Percentiles rank a stretch among this genome's conserved stretches.
Evolutionary conservation across 1,140 invertebrate species (phyloP).

Genomic region (Rhynchophorus ferrugineus): DNA sequence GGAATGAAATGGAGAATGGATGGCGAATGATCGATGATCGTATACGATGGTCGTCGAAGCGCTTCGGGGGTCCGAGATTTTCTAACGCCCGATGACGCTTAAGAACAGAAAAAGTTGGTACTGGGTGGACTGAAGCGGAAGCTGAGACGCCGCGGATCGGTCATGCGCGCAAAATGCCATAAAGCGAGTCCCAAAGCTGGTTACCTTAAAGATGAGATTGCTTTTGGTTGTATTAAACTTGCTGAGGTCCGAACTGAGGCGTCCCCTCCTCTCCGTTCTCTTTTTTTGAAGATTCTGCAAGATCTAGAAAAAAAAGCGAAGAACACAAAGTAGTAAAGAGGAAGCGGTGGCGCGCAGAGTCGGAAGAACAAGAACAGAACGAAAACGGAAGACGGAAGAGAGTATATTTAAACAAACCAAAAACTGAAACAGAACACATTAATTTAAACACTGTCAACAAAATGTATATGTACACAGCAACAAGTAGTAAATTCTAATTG

Average conservation of each 20-base stretch:
- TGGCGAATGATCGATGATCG: no score
- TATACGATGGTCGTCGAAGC: no score
- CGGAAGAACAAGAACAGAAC: conserved; percentile 16
- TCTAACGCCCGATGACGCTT: no score
- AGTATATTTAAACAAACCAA: not conserved
- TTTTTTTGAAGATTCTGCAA: conserved; percentile 96
- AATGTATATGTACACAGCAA: not conserved
- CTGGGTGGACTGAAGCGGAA: conserved; percentile 19
- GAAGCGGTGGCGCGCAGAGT: conserved; percentile 43
- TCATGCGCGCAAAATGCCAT: conserved; percentile 32
- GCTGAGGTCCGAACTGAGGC: conserved; percentile 78
- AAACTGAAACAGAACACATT: conserved; percentile 1
- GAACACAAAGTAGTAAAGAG: conserved; percentile 59
- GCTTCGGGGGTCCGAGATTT: no score
- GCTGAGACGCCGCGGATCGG: conserved; percentile 40
- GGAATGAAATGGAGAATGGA: no score
- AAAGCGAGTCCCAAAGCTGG: conserved; percentile 44
- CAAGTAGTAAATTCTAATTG: no score
- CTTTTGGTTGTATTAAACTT: conserved; percentile 89
- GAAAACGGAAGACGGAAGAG: conserved; percentile 11
- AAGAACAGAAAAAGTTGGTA: conserved; percentile 9
- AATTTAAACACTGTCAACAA: not conserved
- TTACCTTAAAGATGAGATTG: conserved; percentile 96
- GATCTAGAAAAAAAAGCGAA: conserved; percentile 85
- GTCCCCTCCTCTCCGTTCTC: conserved; percentile 87